Conservation (phyloP, 2,888 invertebrate genomes). For the Torymus texanus region DNA sequence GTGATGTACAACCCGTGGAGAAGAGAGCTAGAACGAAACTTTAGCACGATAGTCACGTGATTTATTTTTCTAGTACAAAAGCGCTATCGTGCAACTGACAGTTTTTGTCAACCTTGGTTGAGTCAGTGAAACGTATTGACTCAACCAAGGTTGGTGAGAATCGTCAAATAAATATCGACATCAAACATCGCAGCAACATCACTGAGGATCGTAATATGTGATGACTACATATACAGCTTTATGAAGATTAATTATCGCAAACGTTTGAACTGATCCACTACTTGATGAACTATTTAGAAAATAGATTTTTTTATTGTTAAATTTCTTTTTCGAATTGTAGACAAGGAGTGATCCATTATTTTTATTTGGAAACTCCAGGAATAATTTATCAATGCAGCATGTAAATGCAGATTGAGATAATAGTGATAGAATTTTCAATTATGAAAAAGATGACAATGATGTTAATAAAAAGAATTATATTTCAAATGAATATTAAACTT, state of each 20-base stretch:
- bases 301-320: conserved; percentile 44
- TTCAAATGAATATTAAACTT: conserved; percentile 39
- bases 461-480: conserved; percentile 54
- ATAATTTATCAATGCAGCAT: conserved; percentile 20
- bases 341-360: conserved; percentile 29
- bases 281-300: conserved; percentile 28
- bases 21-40: conserved; percentile 45
- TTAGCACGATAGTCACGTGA: conserved; percentile 38
- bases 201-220: background rate
- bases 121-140: background rate
- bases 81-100: conserved; percentile 1
- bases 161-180: conserved; percentile 6
- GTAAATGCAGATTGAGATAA: conserved; percentile 29
- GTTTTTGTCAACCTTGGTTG: conserved; percentile 16
- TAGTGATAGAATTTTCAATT: conserved; percentile 16
- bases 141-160: conserved; percentile 15
- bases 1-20: conserved; percentile 27
- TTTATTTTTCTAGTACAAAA: conserved; percentile 48
- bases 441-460: conserved; percentile 41
- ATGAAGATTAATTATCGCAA: background rate
- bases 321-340: conserved; percentile 31
- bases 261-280: conserved; percentile 16
- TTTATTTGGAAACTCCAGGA: conserved; percentile 37
- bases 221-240: too few species aligned
- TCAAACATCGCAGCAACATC: background rate